phyloP scores from a whole-genome alignment of 2,113 vertebrate genomes.

The Osmerus mordax region DNA sequence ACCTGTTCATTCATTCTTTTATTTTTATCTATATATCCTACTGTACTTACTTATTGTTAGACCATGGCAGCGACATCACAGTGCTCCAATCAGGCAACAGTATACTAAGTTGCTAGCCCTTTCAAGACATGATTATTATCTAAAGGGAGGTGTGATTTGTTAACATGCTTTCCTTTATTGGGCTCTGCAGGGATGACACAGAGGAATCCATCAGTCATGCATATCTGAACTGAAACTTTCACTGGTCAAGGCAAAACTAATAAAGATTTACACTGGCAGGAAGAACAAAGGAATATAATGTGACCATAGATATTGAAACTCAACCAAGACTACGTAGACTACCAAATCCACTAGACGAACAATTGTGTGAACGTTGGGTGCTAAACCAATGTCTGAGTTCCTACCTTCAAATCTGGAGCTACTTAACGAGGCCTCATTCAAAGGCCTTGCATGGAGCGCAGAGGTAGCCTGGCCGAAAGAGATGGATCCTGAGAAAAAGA shows the following conservation, averaged over 20 bases:
- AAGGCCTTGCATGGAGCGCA: constrained; percentile 11
- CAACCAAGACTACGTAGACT: background rate
- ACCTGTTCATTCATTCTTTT: too few species aligned
- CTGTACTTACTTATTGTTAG: background rate
- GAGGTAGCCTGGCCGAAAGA: background rate
- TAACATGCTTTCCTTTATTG: background rate
- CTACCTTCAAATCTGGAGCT: background rate
- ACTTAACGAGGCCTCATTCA: background rate
- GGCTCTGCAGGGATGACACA: background rate
- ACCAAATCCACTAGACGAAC: background rate
- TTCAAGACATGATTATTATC: background rate
- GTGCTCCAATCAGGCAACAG: too few species aligned
- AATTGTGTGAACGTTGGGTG: background rate
- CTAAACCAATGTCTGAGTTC: constrained; percentile 22
- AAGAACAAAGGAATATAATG: background rate
- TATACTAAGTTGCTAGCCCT: too few species aligned
- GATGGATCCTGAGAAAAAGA: background rate
- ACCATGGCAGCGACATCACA: too few species aligned
- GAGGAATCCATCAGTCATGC: background rate
- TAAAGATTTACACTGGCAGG: background rate
- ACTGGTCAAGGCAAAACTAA: too few species aligned
- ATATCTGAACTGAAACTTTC: background rate
- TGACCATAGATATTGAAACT: background rate
- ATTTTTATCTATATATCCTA: background rate
- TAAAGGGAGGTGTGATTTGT: background rate